Base-by-base conservation (phyloP, 2,113 vertebrate species). In the Scytalopus superciliaris region DNA sequence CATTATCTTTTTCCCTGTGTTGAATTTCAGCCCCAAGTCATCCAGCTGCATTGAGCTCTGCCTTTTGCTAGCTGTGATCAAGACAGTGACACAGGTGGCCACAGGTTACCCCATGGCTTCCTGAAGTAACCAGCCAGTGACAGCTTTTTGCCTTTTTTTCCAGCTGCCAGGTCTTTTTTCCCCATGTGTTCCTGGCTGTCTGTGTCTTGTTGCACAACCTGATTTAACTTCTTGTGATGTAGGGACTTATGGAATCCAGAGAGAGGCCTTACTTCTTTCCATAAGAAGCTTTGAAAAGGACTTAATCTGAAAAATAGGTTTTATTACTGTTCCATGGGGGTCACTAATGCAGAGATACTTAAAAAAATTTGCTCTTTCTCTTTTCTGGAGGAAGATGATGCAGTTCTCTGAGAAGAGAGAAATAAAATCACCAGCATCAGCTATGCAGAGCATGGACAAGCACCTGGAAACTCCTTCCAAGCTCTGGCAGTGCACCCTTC, bases 171-270 rank as follows among this genome's bases (percentile, higher is more conserved):
- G 8, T 56, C 31, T 88, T 59, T 60, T 72, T 49, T 37, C 55
- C 23, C 23, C 27, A 27, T 19, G 35, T 0, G 0, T 14, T 73
- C 19, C 4, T 8, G 73, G 31, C 39, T 81, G 11, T 21, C 14
- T 66, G 16, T 63, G 30, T 87, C 50, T 35, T 84, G 14, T 49
- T 53, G 67, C 73, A 45, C 28, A n/a, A 91, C 6, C 4, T 5
- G 3, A 9, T 76, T 24, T 31, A 33, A 75, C 18, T 21, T 83
- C 5, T 19, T 76, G 57, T 82, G 66, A 40, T 3, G 0, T 0
- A 1, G 31, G 21, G 35, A 60, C 8, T 42, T 47, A 1, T 0
- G 0, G 15, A 22, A 47, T 60, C 21, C 57, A 47, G 44, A 68
- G n/a, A 63, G 5, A 2, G 19, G 9, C 10, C 24, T 56, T 44